phyloP scores from a whole-genome alignment of 2,888 invertebrate genomes.

The Vanessa cardui region DNA sequence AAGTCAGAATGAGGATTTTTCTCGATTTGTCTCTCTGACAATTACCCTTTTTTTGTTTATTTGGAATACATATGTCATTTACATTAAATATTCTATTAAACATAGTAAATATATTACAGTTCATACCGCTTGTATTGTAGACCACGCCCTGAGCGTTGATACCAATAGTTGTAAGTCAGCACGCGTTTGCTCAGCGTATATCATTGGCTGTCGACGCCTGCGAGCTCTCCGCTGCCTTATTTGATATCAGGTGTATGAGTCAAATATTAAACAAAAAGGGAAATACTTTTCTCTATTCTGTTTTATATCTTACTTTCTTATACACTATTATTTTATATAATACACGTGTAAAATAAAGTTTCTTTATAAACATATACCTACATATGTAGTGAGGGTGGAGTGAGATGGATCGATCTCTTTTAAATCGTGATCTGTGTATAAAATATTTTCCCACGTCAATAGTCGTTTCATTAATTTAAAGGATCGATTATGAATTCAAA shows the following conservation, averaged over 20 bases:
- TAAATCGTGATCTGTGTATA: slow-evolving; percentile 36
- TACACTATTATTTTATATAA: not conserved
- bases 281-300: slow-evolving; percentile 28
- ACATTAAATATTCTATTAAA: too few species aligned
- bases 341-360: slow-evolving; percentile 1
- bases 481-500: slow-evolving; percentile 39
- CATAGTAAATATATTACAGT: not conserved
- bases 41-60: too few species aligned
- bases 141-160: slow-evolving; percentile 51
- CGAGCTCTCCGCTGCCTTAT: slow-evolving; percentile 57
- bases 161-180: slow-evolving; percentile 74
- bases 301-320: slow-evolving; percentile 19
- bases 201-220: slow-evolving; percentile 76
- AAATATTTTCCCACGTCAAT: slow-evolving; percentile 41
- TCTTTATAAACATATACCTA: too few species aligned
- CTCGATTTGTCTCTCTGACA: too few species aligned
- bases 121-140: slow-evolving; percentile 41
- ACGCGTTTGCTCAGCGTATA: slow-evolving; percentile 77
- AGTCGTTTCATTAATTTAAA: slow-evolving; percentile 40
- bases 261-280: slow-evolving; percentile 42
- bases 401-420: slow-evolving; percentile 9
- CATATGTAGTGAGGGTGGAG: not conserved
- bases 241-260: slow-evolving; percentile 45
- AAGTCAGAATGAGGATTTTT: too few species aligned
- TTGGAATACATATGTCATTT: too few species aligned